Percentiles rank a stretch among this genome's conserved stretches.
Evolutionary conservation across 2,113 vertebrate genomes (phyloP).

Genomic region (Passer montanus): DNA sequence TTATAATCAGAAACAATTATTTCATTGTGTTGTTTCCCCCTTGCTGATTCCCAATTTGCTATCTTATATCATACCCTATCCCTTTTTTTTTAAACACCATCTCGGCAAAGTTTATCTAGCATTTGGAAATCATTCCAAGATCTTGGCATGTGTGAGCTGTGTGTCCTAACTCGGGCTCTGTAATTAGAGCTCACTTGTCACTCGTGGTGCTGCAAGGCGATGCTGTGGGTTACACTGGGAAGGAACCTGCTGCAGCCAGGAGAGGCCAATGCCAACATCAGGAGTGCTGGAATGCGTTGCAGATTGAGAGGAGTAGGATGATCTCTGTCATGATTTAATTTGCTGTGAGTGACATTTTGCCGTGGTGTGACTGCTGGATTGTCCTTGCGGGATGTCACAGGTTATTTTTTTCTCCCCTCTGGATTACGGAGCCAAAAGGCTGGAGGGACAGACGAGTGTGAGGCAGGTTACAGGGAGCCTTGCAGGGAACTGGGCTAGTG

Average conservation of each 20-base stretch:
- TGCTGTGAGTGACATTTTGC: not conserved
- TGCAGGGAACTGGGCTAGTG: not conserved
- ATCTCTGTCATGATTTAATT: not conserved
- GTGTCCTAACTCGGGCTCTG: not conserved
- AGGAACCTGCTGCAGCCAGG: not conserved
- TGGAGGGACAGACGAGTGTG: not conserved
- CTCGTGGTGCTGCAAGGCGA: not conserved
- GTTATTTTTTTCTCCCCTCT: not conserved
- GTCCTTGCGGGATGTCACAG: slow-evolving; percentile 33
- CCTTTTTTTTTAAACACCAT: not conserved
- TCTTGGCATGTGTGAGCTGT: not conserved
- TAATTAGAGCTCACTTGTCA: not conserved
- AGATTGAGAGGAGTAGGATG: not conserved
- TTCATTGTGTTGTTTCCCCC: not conserved
- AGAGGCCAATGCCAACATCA: not conserved
- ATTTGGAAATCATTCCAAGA: not conserved
- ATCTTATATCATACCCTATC: not conserved
- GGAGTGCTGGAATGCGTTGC: not conserved
- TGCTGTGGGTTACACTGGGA: not conserved
- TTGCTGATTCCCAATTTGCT: not conserved
- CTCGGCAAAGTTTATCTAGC: not conserved
- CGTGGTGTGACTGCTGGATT: not conserved
- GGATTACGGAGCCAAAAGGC: not conserved
- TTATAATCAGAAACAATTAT: slow-evolving; percentile 15
- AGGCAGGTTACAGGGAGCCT: not conserved